Base-by-base conservation (phyloP, 2,888 invertebrate species). In the Chromoteleia sp. region DNA sequence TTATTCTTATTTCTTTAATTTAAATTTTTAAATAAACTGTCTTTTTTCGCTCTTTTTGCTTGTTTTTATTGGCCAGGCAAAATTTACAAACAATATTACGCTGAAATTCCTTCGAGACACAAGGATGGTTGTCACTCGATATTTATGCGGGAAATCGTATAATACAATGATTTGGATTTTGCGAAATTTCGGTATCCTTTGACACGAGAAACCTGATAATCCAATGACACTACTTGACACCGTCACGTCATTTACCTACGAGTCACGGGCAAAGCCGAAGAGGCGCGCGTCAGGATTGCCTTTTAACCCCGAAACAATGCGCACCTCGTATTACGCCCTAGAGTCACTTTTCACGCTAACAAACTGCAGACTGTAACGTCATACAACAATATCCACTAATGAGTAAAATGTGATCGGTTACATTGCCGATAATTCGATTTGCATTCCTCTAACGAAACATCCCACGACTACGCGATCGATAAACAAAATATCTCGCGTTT, bases 191-290 rank as follows among this genome's bases (percentile, higher is more conserved):
- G 78, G 67, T 77, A 79, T 83, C 85, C 88, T 88, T 88, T 88
- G 88, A 87, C 83, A 88, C 81, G 82, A 81, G 87, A 88, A 85
- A 86, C 87, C 85, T 79, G 78, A 81, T 85, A 86, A 85, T 85
- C 85, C 85, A 83, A 58, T 70, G 86, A 85, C 86, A 85, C 78
- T 78, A 88, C 86, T 87, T 86, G 87, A 88, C 86, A 87, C 87
- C 84, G 70, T 80, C 79, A 83, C 58, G 74, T 76, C 73, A 85
- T 85, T 86, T 85, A 80, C 82, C 65, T 76, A 74, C 68, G 80
- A 85, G 85, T 84, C 81, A 75, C 77, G 56, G 59, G 59, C 67
- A 84, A 85, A 85, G 81, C 79, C 75, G 70, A 83, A 59, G 79
- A 83, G 84, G 50, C 74, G 79, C 73, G 45, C 73, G 75, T 75